Evolutionary conservation across 2,797 vertebrate species (phyloP), one percentile per base, ranked within the genome.

Genomic region (Gobionotothen gibberifrons): DNA sequence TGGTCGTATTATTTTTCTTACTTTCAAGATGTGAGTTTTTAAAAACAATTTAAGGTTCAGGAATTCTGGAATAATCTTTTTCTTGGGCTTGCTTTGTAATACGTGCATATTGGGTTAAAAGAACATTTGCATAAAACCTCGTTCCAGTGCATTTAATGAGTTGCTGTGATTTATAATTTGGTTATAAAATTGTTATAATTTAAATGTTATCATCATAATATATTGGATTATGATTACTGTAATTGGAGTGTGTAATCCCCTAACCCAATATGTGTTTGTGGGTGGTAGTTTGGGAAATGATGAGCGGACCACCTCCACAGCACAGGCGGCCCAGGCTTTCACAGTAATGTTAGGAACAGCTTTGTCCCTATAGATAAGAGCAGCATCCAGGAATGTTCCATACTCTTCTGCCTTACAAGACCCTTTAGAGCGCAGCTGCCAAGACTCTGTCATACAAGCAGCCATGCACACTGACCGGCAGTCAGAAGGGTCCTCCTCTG

Each of bases 371-470:
- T 6, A 81, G 78, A 83, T 78, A 79, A 61, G 65, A 60, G 69
- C 81, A 1, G 46, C 74, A 69, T 85, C 72, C 57, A 68, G 81
- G 74, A 85, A 81, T 72, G 66, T 64, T 78, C 66, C 65, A 55
- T 73, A 61, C 74, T 62, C 66, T 47, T 56, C 55, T 14, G n/a
- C 63, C 75, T 87, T 78, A 68, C 58, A 55, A 76, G 76, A 86
- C 69, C 82, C 69, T 51, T 47, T 36, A 52, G 83, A 81, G 71
- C 85, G 14, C 77, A 77, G 82, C 86, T 89, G 86, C 70, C 79
- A 82, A 67, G 75, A 59, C 58, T 72, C 69, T 79, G 72, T 79
- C 81, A 81, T 15, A 26, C 43, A 59, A 14, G 21, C 79, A 79
- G 67, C 78, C 79, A 70, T 65, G 75, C 76, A 78, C 48, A 11